A percentile compares a stretch with the other conserved stretches of the same genome.
Evolutionary conservation across 2,888 invertebrate species (phyloP).

Genomic region (Encarsia formosa): DNA sequence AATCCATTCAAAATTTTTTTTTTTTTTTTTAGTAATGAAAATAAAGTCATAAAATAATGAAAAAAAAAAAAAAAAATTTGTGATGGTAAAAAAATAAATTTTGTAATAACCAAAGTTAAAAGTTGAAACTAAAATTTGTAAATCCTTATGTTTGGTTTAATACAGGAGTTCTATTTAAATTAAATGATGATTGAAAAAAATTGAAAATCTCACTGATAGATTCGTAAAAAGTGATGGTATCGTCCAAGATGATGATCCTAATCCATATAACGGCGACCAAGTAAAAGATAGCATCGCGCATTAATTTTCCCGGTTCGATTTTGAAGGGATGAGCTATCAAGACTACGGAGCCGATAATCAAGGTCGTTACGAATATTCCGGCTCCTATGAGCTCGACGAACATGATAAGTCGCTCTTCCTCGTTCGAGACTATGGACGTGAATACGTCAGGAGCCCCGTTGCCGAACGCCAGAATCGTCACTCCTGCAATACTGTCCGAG

Average conservation of each 20-base stretch:
- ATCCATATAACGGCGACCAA: constrained; percentile 53
- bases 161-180: no score
- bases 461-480: constrained; percentile 67
- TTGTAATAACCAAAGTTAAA: no score
- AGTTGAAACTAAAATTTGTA: no score
- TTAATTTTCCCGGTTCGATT: constrained; percentile 35
- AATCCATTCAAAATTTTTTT: no score
- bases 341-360: constrained; percentile 59
- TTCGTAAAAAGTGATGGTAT: constrained; percentile 52
- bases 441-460: constrained; percentile 70
- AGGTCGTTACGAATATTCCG: constrained; percentile 59
- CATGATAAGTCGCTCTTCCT: constrained; percentile 47
- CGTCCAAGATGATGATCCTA: constrained; percentile 51
- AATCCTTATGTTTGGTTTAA: no score
- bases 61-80: no score
- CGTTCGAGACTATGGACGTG: constrained; percentile 57
- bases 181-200: constrained; percentile 19
- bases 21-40: no score
- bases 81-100: no score
- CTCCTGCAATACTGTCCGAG: constrained; percentile 60
- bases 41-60: no score
- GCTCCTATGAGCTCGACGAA: constrained; percentile 56
- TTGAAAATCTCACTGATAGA: constrained; percentile 47
- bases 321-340: constrained; percentile 55
- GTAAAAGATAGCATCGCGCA: constrained; percentile 44